Conservation (phyloP, 53 echinoderm and acorn worm species). For the Echinometra lucunter region DNA sequence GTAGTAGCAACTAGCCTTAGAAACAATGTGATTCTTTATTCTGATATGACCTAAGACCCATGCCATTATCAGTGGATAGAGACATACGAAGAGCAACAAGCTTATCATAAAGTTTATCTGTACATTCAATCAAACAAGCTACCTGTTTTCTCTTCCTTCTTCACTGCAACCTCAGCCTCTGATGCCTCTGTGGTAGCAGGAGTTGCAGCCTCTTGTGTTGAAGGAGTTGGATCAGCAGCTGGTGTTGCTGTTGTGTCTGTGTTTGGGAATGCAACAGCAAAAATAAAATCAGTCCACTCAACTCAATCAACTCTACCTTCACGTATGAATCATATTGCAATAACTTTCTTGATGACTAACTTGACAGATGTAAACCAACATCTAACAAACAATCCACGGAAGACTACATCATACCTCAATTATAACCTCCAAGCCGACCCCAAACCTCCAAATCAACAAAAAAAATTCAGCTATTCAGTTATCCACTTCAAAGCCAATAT, state of each 20-base stretch:
- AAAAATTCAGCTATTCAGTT: too few relatives aligned
- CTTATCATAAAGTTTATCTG: too few relatives aligned
- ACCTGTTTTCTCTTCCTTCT: constrained; percentile 45
- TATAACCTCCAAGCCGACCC: not conserved
- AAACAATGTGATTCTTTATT: too few relatives aligned
- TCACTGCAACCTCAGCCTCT: constrained; percentile 24
- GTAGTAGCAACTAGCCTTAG: not conserved
- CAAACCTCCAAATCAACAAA: too few relatives aligned
- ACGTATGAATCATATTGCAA: not conserved
- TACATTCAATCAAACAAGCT: too few relatives aligned
- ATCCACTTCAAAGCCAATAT: not conserved
- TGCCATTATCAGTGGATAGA: not conserved
- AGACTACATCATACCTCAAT: not conserved
- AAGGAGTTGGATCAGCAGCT: constrained; percentile 36
- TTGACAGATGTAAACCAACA: not conserved
- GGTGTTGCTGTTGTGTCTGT: constrained; percentile 41
- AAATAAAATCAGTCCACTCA: not conserved
- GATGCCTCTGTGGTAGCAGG: constrained; percentile 52
- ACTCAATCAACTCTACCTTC: not conserved
- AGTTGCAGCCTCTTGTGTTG: constrained; percentile 71
- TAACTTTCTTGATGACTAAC: not conserved
- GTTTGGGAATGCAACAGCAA: not conserved
- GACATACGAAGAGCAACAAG: not conserved
- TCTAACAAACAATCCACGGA: not conserved
- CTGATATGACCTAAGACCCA: not conserved